phyloP scores from a whole-genome alignment of 1,140 invertebrate genomes.

The Monochamus saltuarius region DNA sequence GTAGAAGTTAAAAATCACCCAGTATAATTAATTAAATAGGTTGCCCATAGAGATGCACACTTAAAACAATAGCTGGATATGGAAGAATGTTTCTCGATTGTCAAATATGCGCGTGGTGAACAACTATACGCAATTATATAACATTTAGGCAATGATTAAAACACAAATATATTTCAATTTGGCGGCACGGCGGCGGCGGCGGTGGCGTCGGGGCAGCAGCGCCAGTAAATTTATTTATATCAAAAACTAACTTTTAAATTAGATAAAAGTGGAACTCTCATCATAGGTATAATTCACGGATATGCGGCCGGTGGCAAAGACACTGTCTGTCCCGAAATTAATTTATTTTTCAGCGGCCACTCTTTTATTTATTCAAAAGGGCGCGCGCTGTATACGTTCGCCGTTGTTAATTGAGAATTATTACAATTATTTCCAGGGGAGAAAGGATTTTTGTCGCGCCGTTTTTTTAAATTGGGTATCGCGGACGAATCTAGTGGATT shows the following conservation, averaged over 20 bases:
- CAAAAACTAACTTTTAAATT: conserved; percentile 40
- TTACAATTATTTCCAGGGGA: conserved; percentile 37
- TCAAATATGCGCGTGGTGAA: too few species aligned
- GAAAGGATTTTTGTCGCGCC: conserved; percentile 28
- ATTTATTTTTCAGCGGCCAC: conserved; percentile 36
- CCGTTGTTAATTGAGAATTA: conserved; percentile 44
- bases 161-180: conserved; percentile 31
- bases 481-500: conserved; percentile 35
- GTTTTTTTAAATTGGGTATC: conserved; percentile 35
- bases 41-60: too few species aligned
- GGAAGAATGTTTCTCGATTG: too few species aligned
- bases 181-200: background rate
- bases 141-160: conserved; percentile 23
- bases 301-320: conserved; percentile 26
- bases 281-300: conserved; percentile 39
- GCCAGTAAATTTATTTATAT: conserved; percentile 31
- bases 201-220: conserved; percentile 4
- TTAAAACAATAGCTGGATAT: too few species aligned
- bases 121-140: background rate
- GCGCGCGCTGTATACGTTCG: conserved; percentile 33
- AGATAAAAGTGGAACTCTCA: conserved; percentile 40
- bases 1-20: too few species aligned
- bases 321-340: conserved; percentile 39
- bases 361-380: conserved; percentile 45
- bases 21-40: too few species aligned